A percentile compares a stretch with the other conserved stretches of the same genome.
These are phyloP conservation scores for Anguilla rostrata DNA, from an alignment of 2,113 vertebrate species.

Conservation along the genomic window DNA sequence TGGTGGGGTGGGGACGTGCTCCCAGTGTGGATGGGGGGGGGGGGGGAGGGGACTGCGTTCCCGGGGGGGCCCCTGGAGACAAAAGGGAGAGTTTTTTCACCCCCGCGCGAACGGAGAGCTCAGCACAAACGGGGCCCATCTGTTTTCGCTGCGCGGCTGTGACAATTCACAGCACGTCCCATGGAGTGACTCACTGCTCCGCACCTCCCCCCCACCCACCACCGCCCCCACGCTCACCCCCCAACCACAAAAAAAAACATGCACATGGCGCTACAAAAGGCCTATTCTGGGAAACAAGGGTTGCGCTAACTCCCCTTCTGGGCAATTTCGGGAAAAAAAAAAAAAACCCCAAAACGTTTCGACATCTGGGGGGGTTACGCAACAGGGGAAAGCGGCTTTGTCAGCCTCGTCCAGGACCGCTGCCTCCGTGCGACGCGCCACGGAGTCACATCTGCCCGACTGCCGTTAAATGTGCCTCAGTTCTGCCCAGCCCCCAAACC, in stretches of 20 bases:
- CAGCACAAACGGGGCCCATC: neutral
- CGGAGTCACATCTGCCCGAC: neutral
- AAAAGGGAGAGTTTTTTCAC: too few species aligned
- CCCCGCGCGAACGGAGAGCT: neutral
- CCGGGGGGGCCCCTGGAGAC: too few species aligned
- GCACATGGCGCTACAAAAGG: neutral
- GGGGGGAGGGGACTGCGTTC: neutral
- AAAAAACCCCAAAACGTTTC: neutral
- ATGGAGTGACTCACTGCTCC: neutral
- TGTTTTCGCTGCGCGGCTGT: neutral
- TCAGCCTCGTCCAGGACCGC: neutral
- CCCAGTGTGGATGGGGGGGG: neutral
- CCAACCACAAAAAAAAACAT: neutral
- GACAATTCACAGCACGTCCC: neutral
- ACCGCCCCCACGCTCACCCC: neutral
- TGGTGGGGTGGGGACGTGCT: constrained; percentile 45
- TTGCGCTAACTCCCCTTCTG: neutral
- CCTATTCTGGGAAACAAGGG: neutral
- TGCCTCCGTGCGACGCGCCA: neutral
- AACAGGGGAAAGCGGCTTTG: neutral
- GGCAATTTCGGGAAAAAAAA: neutral
- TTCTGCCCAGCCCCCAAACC: neutral
- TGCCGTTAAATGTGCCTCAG: neutral
- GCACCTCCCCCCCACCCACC: neutral
- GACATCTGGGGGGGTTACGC: neutral